Base-by-base conservation (phyloP, 2,888 invertebrate species). In the Erebia epiphron region DNA sequence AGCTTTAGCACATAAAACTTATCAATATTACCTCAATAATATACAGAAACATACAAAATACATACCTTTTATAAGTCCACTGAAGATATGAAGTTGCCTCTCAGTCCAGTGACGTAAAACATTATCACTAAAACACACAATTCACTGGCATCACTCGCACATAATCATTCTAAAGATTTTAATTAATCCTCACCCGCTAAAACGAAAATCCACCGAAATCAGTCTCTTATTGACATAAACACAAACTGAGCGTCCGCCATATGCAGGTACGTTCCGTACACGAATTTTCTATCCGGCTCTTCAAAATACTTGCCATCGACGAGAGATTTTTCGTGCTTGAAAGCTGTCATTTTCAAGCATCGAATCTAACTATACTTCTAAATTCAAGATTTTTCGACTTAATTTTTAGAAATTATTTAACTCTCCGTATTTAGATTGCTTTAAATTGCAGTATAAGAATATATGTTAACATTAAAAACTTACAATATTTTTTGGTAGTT, bases 151-250 rank as follows among this genome's bases (percentile, higher is more conserved):
- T 82, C 90, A 92, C 91, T 83, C 84, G 79, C 89, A 92, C 90
- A 89, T 89, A 82, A 83, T 87, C 79, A 83, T 87, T 86, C 49
- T 83, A 83, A 83, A 82, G 81, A 86, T 86, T 86, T 84, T 85
- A 84, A 84, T 83, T 86, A 87, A 86, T 89, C 88, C 89, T 92
- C 92, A 92, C 92, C 92, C 92, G 92, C 92, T 92, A 86, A 91
- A 92, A 91, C 87, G 85, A 87, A 90, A 91, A 90, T 92, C 86
- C 91, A 92, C 90, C 87, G 85, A 87, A 91, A 90, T 92, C 90
- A 91, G 90, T 88, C 88, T 86, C 86, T 88, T 93, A 93, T 93
- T 93, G 93, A 93, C 92, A 93, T 93, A 93, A 93, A 93, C 93
- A 93, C 92, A 93, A 92, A 93, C 92, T 89, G 89, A 89, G 87